A percentile compares a stretch with the other conserved stretches of the same genome.
These are phyloP conservation scores for Danio aesculapii DNA, from an alignment of 2,797 vertebrate species.

Conservation along the genomic window DNA sequence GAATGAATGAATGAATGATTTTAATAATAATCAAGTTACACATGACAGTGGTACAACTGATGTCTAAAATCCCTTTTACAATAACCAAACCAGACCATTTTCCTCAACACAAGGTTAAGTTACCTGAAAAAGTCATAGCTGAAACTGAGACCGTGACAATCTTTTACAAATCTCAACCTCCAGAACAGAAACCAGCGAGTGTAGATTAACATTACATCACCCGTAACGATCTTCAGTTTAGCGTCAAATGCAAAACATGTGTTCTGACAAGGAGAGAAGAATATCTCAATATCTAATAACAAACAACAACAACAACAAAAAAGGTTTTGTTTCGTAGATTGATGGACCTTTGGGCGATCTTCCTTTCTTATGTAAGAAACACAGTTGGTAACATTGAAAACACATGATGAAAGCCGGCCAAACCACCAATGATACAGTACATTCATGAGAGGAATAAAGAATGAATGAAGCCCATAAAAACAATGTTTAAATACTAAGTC, in stretches of 20 bases:
- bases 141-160: constrained; percentile 54
- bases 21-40: not conserved
- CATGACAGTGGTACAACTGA: constrained; percentile 57
- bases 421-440: constrained; percentile 41
- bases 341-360: constrained; percentile 59
- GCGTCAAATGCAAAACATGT: constrained; percentile 63
- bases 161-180: not conserved
- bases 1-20: no score
- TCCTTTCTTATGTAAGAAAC: constrained; percentile 64
- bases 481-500: constrained; percentile 34
- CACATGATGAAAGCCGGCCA: constrained; percentile 69
- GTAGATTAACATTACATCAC: constrained; percentile 55
- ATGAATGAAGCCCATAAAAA: constrained; percentile 54
- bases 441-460: constrained; percentile 49
- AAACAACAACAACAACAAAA: constrained; percentile 32
- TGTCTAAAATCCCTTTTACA: not conserved
- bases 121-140: constrained; percentile 53
- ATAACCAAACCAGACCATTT: not conserved
- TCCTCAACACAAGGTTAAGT: not conserved
- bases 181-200: constrained; percentile 21
- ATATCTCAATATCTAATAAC: constrained; percentile 67
- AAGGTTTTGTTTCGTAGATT: constrained; percentile 63
- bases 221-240: constrained; percentile 47
- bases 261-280: constrained; percentile 61
- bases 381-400: constrained; percentile 67